A percentile compares a stretch with the other conserved stretches of the same genome.
Conservation (phyloP, 1,140 invertebrate species). For the Brachionus angularis region DNA sequence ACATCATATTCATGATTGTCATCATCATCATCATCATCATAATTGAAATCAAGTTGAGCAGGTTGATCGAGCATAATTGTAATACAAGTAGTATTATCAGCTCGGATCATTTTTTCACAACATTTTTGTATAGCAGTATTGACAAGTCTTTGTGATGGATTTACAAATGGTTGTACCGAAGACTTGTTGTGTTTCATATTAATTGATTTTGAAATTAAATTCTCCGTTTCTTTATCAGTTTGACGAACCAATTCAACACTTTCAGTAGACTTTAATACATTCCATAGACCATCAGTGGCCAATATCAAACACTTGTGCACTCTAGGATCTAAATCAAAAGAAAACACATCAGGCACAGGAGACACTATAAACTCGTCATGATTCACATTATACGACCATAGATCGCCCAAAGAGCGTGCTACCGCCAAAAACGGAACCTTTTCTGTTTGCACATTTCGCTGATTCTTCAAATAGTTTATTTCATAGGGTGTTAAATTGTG, state of each 20-base stretch:
- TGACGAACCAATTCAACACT: constrained; percentile 76
- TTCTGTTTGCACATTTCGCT: constrained; percentile 77
- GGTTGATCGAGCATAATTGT: constrained; percentile 86
- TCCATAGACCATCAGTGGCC: constrained; percentile 93
- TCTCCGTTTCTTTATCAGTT: constrained; percentile 47
- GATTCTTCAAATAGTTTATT: constrained; percentile 44
- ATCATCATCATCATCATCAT: not conserved
- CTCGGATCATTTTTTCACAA: constrained; percentile 71
- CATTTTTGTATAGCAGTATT: constrained; percentile 72
- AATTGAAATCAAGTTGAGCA: constrained; percentile 49
- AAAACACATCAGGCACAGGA: constrained; percentile 90
- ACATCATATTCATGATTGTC: not conserved
- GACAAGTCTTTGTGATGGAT: constrained; percentile 83
- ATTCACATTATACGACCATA: constrained; percentile 91
- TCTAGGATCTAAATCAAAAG: constrained; percentile 75
- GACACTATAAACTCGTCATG: constrained; percentile 87
- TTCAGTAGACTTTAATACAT: constrained; percentile 77
- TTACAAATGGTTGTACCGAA: constrained; percentile 52
- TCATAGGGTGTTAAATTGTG: not conserved
- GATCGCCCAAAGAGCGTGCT: constrained; percentile 84
- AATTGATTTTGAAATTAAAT: constrained; percentile 49
- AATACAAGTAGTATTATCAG: constrained; percentile 90
- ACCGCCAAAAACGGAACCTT: constrained; percentile 94
- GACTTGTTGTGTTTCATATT: not conserved
- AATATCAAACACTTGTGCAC: constrained; percentile 80